Percentiles rank a stretch among this genome's conserved stretches.
These are phyloP conservation scores for Synergus laeviventris DNA, from an alignment of 2,888 invertebrate genomes.

Conservation along the genomic window DNA sequence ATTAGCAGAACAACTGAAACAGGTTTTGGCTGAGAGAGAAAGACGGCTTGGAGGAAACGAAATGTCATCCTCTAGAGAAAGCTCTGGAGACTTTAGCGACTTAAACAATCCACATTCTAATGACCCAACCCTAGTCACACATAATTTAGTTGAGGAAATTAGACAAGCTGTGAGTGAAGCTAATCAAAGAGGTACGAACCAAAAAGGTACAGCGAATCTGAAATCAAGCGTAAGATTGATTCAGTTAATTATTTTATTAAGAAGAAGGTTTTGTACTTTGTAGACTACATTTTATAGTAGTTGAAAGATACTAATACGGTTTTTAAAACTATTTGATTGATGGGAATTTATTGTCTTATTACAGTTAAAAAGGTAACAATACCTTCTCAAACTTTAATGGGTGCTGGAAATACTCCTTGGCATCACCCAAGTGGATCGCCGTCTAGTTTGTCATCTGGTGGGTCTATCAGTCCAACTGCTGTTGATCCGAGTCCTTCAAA, in stretches of 20 bases:
- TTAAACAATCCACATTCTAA: conserved; percentile 80
- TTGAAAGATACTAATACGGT: background rate
- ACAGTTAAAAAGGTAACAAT: conserved; percentile 83
- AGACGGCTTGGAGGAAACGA: conserved; percentile 81
- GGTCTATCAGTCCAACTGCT: conserved; percentile 71
- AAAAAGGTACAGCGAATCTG: conserved; percentile 1
- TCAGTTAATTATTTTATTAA: conserved; percentile 13
- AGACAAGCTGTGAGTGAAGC: conserved; percentile 92
- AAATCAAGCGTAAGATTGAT: conserved; percentile 4
- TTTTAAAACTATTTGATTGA: background rate
- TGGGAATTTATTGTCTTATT: conserved; percentile 41
- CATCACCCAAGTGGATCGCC: conserved; percentile 81
- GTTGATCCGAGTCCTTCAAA: conserved; percentile 72
- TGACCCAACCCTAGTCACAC: conserved; percentile 85
- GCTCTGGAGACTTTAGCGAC: conserved; percentile 81
- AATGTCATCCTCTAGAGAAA: conserved; percentile 78
- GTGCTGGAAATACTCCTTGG: conserved; percentile 72
- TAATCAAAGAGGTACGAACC: conserved; percentile 85
- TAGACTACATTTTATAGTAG: conserved; percentile 1
- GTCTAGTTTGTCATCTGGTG: conserved; percentile 81
- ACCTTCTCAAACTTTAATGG: conserved; percentile 79
- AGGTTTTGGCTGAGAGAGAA: conserved; percentile 90
- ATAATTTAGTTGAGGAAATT: conserved; percentile 91
- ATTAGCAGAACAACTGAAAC: conserved; percentile 91
- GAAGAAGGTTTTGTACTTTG: conserved; percentile 23